phyloP scores from a whole-genome alignment of 2,888 invertebrate species.

The Mythimna loreyi region DNA sequence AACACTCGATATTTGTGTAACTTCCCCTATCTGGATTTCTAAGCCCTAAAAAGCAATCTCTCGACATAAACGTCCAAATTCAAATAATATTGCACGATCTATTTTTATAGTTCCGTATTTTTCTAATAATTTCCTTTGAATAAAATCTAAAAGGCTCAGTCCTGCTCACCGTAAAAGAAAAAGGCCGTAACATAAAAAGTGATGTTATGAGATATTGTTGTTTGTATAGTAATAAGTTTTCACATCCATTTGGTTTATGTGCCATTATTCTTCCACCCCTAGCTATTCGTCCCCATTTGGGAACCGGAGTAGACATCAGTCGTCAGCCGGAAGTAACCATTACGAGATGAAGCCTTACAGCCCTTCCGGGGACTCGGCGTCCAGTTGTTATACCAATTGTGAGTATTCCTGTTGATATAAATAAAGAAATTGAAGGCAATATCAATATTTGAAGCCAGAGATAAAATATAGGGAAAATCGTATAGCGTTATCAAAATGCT shows the following conservation, averaged over 20 bases:
- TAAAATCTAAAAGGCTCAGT: conserved; percentile 23
- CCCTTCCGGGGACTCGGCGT: conserved; percentile 86
- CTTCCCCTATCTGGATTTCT: conserved; percentile 23
- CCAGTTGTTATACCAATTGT: conserved; percentile 88
- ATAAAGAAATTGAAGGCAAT: conserved; percentile 17
- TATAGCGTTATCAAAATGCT: not conserved
- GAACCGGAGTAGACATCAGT: conserved; percentile 81
- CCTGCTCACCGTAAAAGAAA: conserved; percentile 48
- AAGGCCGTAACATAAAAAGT: conserved; percentile 58
- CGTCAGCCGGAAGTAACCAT: conserved; percentile 83
- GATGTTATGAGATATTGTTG: conserved; percentile 63
- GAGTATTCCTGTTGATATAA: conserved; percentile 64
- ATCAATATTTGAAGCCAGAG: not conserved
- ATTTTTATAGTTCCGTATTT: conserved; percentile 52
- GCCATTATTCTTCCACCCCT: conserved; percentile 63
- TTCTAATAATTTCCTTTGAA: conserved; percentile 48
- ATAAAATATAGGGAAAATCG: not conserved
- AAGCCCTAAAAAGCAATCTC: conserved; percentile 43
- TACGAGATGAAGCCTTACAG: conserved; percentile 89
- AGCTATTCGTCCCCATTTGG: conserved; percentile 87
- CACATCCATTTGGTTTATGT: conserved; percentile 65
- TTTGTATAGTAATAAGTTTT: conserved; percentile 66
- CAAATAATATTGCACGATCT: conserved; percentile 46
- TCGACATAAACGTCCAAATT: conserved; percentile 30
- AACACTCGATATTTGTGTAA: not conserved